A percentile compares a stretch with the other conserved stretches of the same genome.
Conservation (phyloP, 2,888 invertebrate species). For the Noctua comes region DNA sequence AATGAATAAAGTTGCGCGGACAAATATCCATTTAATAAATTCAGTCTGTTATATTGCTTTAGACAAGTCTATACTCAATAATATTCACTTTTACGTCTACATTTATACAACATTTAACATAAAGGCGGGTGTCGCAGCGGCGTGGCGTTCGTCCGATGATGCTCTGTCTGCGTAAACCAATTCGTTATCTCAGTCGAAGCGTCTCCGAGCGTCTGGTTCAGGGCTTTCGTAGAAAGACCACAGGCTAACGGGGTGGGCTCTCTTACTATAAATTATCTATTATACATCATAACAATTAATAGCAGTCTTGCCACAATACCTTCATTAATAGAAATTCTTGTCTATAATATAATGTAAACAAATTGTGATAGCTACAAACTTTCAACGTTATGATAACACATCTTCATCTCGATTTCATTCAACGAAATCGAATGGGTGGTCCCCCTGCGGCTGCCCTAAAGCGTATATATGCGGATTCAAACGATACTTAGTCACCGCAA, state of each 20-base stretch:
- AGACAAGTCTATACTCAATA: slow-evolving; percentile 49
- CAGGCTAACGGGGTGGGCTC: slow-evolving; percentile 43
- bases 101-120: slow-evolving; percentile 52
- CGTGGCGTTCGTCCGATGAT: slow-evolving; percentile 28
- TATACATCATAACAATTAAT: slow-evolving; percentile 55
- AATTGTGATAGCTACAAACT: slow-evolving; percentile 40
- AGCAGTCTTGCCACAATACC: slow-evolving; percentile 66
- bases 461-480: slow-evolving; percentile 44
- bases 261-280: slow-evolving; percentile 50
- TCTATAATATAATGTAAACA: slow-evolving; percentile 52
- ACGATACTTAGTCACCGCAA: slow-evolving; percentile 44
- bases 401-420: slow-evolving; percentile 43
- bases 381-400: slow-evolving; percentile 26
- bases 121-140: slow-evolving; percentile 57
- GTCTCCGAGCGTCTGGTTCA: slow-evolving; percentile 48
- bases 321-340: slow-evolving; percentile 48
- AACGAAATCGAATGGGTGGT: slow-evolving; percentile 59
- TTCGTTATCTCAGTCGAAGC: slow-evolving; percentile 58
- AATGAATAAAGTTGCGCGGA: slow-evolving; percentile 49
- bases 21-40: slow-evolving; percentile 41
- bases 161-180: slow-evolving; percentile 42
- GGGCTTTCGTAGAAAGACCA: slow-evolving; percentile 64
- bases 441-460: slow-evolving; percentile 62
- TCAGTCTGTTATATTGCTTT: slow-evolving; percentile 61
- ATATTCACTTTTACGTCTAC: slow-evolving; percentile 38